These are phyloP conservation scores for Bellardia bayeri DNA, from an alignment of 2,888 invertebrate genomes.

Conservation along the genomic window DNA sequence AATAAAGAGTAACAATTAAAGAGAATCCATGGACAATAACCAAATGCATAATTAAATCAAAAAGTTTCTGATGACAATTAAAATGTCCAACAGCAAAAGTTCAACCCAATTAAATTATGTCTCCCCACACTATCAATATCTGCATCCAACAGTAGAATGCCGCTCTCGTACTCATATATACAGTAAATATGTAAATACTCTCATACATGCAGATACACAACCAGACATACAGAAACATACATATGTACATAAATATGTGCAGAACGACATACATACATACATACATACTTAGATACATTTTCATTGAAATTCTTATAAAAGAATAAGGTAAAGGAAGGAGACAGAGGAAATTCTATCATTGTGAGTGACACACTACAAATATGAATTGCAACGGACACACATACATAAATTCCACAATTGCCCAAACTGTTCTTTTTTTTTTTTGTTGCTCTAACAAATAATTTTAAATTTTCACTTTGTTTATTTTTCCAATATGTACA, in stretches of 20 bases:
- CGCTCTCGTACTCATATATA: no score
- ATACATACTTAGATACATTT: slow-evolving; percentile 9
- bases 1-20: slow-evolving; percentile 25
- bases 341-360: background rate
- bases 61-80: slow-evolving; percentile 61
- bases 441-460: slow-evolving; percentile 34
- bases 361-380: background rate
- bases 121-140: slow-evolving; percentile 46
- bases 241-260: background rate
- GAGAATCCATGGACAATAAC: slow-evolving; percentile 29
- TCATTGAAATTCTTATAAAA: slow-evolving; percentile 21
- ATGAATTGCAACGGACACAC: background rate
- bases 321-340: background rate
- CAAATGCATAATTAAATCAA: slow-evolving; percentile 60
- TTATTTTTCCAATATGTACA: slow-evolving; percentile 31
- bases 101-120: slow-evolving; percentile 66
- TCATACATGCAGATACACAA: background rate
- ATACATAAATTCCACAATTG: slow-evolving; percentile 2
- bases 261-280: background rate
- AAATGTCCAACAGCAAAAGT: slow-evolving; percentile 60
- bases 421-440: background rate
- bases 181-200: background rate
- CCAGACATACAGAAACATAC: background rate
- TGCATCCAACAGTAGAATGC: background rate
- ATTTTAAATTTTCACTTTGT: slow-evolving; percentile 36